Percentiles rank a stretch among this genome's conserved stretches.
phyloP scores from a whole-genome alignment of 2,113 vertebrate species.

The Caloenas nicobarica region DNA sequence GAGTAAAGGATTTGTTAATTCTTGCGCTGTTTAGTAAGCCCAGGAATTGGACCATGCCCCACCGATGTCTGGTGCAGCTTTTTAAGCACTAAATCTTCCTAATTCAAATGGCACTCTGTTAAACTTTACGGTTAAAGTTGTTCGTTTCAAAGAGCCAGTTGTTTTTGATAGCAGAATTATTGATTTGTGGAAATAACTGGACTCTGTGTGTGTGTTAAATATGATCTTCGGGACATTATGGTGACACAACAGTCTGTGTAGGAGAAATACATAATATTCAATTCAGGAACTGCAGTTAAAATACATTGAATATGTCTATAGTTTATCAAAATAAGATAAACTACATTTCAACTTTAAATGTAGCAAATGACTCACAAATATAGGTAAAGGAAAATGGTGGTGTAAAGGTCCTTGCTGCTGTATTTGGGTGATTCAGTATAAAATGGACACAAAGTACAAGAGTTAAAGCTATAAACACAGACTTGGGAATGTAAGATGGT shows the following conservation, averaged over 20 bases:
- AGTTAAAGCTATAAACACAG: not conserved
- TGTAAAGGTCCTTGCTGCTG: not conserved
- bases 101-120: not conserved
- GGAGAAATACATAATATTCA: not conserved
- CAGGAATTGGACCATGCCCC: not conserved
- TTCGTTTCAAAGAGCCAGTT: not conserved
- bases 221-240: not conserved
- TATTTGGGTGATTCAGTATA: not conserved
- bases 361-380: not conserved
- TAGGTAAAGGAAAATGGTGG: not conserved
- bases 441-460: not conserved
- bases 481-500: not conserved
- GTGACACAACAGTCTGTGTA: not conserved
- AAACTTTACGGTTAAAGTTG: not conserved
- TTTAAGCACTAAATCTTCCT: not conserved
- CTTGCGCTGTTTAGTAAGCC: not conserved
- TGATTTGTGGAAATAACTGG: not conserved
- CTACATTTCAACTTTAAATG: not conserved
- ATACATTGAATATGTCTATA: not conserved
- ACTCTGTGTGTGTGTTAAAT: not conserved
- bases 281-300: not conserved
- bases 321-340: not conserved
- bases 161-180: not conserved
- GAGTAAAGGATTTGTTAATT: conserved; percentile 33
- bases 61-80: not conserved